Base-by-base conservation (phyloP, 64 coral and sea anemone genomes). In the Stichodactyla helianthus region DNA sequence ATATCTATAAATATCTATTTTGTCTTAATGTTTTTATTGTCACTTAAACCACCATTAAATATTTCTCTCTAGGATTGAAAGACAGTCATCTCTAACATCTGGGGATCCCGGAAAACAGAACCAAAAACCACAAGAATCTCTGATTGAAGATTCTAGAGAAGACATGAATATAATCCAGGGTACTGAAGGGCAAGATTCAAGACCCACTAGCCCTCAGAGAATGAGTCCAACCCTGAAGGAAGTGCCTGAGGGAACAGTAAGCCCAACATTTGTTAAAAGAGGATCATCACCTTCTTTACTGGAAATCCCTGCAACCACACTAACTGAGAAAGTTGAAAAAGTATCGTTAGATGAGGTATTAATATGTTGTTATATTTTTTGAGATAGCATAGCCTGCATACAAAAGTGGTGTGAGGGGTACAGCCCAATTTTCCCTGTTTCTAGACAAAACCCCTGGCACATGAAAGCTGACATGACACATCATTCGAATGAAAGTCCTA, bases 311-410 rank as follows among this genome's bases (percentile, higher is more conserved):
- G 62, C 88, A 19, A 25, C 83, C 65, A 82, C 87, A 19, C 83
- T 93, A 23, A 71, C 94, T 54, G 94, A 96, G 23, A 96, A 96
- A 85, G 94, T 96, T 18, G 91, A 93, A 59, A 89, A 89, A 77
- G 83, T 89, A 82, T 82, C 94, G 6, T 77, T 92, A 79, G 91
- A 93, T 86, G 94, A 96, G 91, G 94, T 96, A 81, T 78, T 28
- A 20, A 44, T 44, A 44, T 44, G 35, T 44, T 44, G 35, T 2
- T 44, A 2, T 44, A 44, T 44, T 44, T 44, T 44, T 44, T 44
- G 35, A 44, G 35, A 44, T 44, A 2, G 35, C 35, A 44, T 44
- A 44, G 35, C 35, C 35, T 44, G 35, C 1, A 44, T 44, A 35
- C 31, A 35, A 35, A 35, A 35, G 35, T 44, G 35, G 35, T 44